Base-by-base conservation (phyloP, 2,113 vertebrate species). In the Lophotis ruficrista region DNA sequence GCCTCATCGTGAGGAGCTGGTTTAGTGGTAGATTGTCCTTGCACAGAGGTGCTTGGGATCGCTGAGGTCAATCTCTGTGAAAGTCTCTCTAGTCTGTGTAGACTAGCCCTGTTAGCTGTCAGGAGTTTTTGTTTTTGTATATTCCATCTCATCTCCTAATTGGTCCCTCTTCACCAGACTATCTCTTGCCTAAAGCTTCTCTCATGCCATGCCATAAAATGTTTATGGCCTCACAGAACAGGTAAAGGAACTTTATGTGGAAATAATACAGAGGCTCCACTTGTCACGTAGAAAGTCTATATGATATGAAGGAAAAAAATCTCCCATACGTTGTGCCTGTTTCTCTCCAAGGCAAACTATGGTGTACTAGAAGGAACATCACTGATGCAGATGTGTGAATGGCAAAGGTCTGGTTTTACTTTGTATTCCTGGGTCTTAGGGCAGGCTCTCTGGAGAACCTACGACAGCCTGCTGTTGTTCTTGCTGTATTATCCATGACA, bases 311-410 rank as follows among this genome's bases (percentile, higher is more conserved):
- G 38, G 35, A 27, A 87, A 87, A 65, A 41, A 75, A 25, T 20
- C 10, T 68, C 38, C 28, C 0, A 1, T 48, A 2, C 0, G 1
- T 37, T 4, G 13, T 25, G 31, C 27, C 4, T 47, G 31, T 37
- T 53, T 89, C 76, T 91, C 53, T 72, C 50, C 45, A 62, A 83
- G 60, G 9, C 9, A 57, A 66, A 61, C 0, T 6, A 24, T 30
- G 54, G 25, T 31, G 19, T 78, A 57, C 61, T 31, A 54, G 78
- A 83, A 75, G 57, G 51, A 89, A 56, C 19, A 41, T 4, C 62
- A 25, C 57, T 19, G 23, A 27, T 56, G 33, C 21, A 66, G 68
- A 17, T 9, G 51, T 48, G 43, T 41, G 78, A 56, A 43, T 7
- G 33, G n/a, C 20, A 31, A 70, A 85, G 64, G 43, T 45, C 38